phyloP scores from a whole-genome alignment of 2,113 vertebrate species.

The Phasianus colchicus region DNA sequence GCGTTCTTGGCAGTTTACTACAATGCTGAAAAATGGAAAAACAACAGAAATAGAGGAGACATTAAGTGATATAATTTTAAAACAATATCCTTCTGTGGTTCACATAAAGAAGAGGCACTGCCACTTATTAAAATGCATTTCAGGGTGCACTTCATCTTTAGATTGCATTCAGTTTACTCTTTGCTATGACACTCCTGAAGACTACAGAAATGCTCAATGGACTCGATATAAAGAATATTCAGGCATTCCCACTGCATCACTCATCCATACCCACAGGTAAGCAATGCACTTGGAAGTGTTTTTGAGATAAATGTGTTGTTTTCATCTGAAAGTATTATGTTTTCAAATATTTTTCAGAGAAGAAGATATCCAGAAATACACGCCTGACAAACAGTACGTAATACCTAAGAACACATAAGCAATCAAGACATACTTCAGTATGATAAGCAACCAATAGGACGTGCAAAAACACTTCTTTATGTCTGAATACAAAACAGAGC shows the following conservation, averaged over 20 bases:
- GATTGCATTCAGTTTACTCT: neutral
- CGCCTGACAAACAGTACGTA: neutral
- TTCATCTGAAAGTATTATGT: neutral
- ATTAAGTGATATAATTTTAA: neutral
- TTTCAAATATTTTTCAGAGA: slow-evolving; percentile 15
- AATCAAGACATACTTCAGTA: neutral
- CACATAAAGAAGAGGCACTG: neutral
- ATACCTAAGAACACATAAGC: neutral
- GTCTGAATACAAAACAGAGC: neutral
- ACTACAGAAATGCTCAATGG: neutral
- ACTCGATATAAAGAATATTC: neutral
- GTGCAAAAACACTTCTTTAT: neutral
- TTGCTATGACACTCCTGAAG: neutral
- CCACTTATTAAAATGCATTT: neutral
- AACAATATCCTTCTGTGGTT: neutral
- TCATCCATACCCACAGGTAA: neutral
- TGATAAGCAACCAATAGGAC: neutral
- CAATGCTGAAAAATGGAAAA: neutral
- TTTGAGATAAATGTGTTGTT: neutral
- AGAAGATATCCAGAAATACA: neutral
- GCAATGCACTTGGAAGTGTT: neutral
- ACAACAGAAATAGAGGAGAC: neutral
- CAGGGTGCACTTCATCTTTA: neutral
- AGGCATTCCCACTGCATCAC: neutral
- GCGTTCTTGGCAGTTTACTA: neutral